These are phyloP conservation scores for Clarias pachynema DNA, from an alignment of 2,797 vertebrate species.

Conservation along the genomic window DNA sequence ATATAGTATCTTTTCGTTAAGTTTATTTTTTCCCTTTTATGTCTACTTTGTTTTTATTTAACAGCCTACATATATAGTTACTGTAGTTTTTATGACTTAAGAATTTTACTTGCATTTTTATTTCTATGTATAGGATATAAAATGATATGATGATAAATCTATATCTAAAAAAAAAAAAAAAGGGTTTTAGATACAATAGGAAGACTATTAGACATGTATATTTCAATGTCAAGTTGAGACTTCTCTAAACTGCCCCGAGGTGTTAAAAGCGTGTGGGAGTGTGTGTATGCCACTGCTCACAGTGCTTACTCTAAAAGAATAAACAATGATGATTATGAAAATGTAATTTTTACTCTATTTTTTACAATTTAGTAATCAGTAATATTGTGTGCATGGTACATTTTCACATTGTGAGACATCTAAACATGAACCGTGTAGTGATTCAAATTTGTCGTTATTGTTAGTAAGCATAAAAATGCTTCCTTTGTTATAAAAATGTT, in stretches of 20 bases:
- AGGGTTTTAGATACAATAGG: background rate
- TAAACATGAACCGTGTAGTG: background rate
- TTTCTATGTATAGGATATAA: background rate
- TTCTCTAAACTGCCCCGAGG: background rate
- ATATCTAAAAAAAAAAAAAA: background rate
- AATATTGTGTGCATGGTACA: background rate
- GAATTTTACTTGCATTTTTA: background rate
- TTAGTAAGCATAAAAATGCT: background rate
- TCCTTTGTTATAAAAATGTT: conserved; percentile 25
- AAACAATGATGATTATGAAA: background rate
- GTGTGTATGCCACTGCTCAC: background rate
- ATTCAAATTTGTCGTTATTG: background rate
- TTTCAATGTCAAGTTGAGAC: background rate
- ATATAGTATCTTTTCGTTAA: background rate
- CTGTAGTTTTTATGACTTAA: background rate
- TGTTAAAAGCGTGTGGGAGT: background rate
- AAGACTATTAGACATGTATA: background rate
- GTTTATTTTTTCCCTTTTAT: background rate
- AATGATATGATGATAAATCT: background rate
- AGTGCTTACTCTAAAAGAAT: background rate
- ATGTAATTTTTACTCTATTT: background rate
- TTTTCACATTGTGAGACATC: background rate
- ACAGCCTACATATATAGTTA: too few relatives aligned
- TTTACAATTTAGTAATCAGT: too few relatives aligned
- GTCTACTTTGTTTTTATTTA: background rate